A percentile compares a stretch with the other conserved stretches of the same genome.
These are phyloP conservation scores for Polia nebulosa DNA, from an alignment of 2,888 invertebrate species.

Conservation along the genomic window DNA sequence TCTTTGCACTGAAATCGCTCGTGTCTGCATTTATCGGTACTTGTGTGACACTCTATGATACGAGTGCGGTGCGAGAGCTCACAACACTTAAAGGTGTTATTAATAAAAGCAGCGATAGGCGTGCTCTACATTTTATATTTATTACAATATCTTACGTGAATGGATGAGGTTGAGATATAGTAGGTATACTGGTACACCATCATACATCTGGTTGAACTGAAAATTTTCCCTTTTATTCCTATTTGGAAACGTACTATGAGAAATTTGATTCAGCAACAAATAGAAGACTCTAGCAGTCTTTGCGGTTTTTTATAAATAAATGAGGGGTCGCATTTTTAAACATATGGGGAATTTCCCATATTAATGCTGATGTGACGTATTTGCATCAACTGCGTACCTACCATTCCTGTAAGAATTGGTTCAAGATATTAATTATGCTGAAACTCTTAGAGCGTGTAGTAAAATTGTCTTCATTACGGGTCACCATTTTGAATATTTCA, in stretches of 20 bases:
- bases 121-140: conserved; percentile 43
- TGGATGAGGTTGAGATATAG: conserved; percentile 12
- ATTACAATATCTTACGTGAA: conserved; percentile 14
- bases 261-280: too few relatives aligned
- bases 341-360: neutral
- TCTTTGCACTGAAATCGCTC: conserved; percentile 72
- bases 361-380: neutral
- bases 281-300: neutral
- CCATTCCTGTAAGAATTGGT: neutral
- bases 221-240: too few relatives aligned
- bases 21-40: conserved; percentile 76
- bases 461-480: neutral
- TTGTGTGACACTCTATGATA: conserved; percentile 65
- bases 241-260: too few relatives aligned
- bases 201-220: neutral
- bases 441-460: neutral
- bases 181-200: too few relatives aligned
- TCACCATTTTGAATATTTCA: neutral
- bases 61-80: conserved; percentile 24
- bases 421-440: neutral
- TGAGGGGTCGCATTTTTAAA: neutral
- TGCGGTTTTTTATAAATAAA: neutral
- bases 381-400: neutral
- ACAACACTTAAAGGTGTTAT: conserved; percentile 41
- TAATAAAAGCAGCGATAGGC: conserved; percentile 24